Base-by-base conservation (phyloP, 2,888 invertebrate genomes). In the Pedicia rivosa region DNA sequence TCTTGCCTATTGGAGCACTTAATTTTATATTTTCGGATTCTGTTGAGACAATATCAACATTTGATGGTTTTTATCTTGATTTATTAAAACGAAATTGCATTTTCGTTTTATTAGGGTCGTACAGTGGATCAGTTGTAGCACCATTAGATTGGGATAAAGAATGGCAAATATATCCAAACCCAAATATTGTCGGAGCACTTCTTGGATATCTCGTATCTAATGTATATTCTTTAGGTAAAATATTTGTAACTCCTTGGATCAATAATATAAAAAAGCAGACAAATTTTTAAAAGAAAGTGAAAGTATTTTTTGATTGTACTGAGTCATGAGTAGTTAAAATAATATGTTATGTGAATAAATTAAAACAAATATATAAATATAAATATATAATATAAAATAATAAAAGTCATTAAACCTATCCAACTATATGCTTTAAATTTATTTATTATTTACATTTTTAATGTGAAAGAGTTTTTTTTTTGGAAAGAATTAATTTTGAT, bases 131-230 rank as follows among this genome's bases (percentile, higher is more conserved):
- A 7, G 65, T 79, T 43, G 76, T 79, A 3, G 77, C 86, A 39
- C 87, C 88, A 2, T 60, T 88, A 25, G 88, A 88, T 54, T 88
- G 88, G 88, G 80, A 86, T 51, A 66, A 75, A 42, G 77, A 79
- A 9, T 88, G 86, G 83, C 86, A 87, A 65, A 40, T 48, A 0
- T 78, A 78, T 71, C 78, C 78, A 2, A 70, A 75, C 48, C 72
- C 78, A 3, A 76, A 76, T 49, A 63, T 69, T 16, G 56, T 69
- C 24, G 77, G 77, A 5, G 70, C 73, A 2, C 48, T 78, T 4
- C 42, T 67, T 31, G 76, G 76, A 9, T 70, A 64, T 47, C 62
- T 64, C 22, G 37, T 64, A 20, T 65, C 65, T 3, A 66, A 69
- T 45, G 20, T 13, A n/a, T 32, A 20, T 9, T 13, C 32, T 9